Percentiles rank a stretch among this genome's conserved stretches.
Evolutionary conservation across 2,113 vertebrate genomes (phyloP).

Genomic region (Cyprinodon variegatus): DNA sequence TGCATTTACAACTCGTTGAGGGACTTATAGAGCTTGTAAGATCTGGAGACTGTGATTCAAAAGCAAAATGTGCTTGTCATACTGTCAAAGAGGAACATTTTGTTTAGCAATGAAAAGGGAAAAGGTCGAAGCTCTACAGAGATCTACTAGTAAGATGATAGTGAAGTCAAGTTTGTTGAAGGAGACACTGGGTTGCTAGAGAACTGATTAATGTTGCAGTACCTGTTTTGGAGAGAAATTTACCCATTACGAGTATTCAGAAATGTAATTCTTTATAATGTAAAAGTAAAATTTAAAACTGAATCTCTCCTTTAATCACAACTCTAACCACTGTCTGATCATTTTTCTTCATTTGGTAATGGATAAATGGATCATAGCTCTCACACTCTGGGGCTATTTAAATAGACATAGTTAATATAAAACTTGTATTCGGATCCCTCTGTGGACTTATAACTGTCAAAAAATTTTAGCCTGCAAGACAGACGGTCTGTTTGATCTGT

Average conservation of each 20-base stretch:
- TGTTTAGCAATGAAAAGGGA: too few relatives aligned
- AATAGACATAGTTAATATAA: slow-evolving; percentile 77
- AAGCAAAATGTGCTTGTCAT: too few relatives aligned
- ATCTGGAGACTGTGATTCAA: too few relatives aligned
- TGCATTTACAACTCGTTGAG: too few relatives aligned
- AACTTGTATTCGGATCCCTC: slow-evolving; percentile 56
- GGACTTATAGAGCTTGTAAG: too few relatives aligned
- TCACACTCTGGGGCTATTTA: slow-evolving; percentile 73
- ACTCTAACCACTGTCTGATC: slow-evolving; percentile 29
- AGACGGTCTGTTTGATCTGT: slow-evolving; percentile 32
- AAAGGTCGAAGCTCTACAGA: too few relatives aligned
- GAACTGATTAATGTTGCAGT: background rate
- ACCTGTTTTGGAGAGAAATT: background rate
- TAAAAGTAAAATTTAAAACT: slow-evolving; percentile 2
- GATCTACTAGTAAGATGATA: too few relatives aligned
- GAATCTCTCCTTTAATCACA: slow-evolving; percentile 43
- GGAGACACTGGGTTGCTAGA: background rate
- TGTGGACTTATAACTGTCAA: slow-evolving; percentile 59
- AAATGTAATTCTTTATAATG: background rate
- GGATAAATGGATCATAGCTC: slow-evolving; percentile 75
- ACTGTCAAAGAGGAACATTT: too few relatives aligned
- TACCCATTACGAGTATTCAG: background rate
- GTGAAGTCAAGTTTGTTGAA: too few relatives aligned
- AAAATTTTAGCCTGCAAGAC: slow-evolving; percentile 42
- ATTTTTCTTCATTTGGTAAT: slow-evolving; percentile 45